Evolutionary conservation across 2,113 vertebrate species (phyloP).

Genomic region (Antennarius striatus): DNA sequence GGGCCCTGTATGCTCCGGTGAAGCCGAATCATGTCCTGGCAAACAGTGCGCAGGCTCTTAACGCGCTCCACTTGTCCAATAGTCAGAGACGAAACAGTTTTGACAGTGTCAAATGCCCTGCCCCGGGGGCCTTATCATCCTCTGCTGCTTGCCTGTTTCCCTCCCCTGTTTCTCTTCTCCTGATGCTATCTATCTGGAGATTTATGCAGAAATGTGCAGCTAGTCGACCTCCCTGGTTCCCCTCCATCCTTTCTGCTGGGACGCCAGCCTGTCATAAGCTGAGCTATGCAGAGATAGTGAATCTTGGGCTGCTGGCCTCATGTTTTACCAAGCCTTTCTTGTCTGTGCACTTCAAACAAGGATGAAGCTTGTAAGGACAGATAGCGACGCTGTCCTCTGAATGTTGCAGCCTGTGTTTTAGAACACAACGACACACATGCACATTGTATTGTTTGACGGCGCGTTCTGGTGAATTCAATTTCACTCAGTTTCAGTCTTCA

Average conservation of each 20-base stretch:
- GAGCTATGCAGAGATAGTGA: conserved; percentile 72
- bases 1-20: conserved; percentile 67
- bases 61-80: conserved; percentile 74
- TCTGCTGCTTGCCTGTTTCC: conserved; percentile 67
- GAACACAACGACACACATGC: background rate
- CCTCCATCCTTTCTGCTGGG: conserved; percentile 75
- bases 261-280: conserved; percentile 72
- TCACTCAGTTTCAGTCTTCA: conserved; percentile 3
- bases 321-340: conserved; percentile 69
- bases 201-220: conserved; percentile 79
- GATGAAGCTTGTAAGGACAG: conserved; percentile 54
- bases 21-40: conserved; percentile 67
- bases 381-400: conserved; percentile 41
- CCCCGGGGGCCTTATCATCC: conserved; percentile 77
- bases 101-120: conserved; percentile 79
- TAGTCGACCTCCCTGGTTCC: conserved; percentile 70
- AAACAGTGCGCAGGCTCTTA: conserved; percentile 75
- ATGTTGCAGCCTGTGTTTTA: conserved; percentile 19
- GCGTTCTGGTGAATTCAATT: background rate
- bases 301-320: conserved; percentile 66
- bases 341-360: conserved; percentile 60
- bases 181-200: conserved; percentile 78
- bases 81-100: conserved; percentile 74
- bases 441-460: background rate
- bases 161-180: conserved; percentile 65